Conservation (phyloP, 2,113 vertebrate species). For the Todiramphus saurophagus region DNA sequence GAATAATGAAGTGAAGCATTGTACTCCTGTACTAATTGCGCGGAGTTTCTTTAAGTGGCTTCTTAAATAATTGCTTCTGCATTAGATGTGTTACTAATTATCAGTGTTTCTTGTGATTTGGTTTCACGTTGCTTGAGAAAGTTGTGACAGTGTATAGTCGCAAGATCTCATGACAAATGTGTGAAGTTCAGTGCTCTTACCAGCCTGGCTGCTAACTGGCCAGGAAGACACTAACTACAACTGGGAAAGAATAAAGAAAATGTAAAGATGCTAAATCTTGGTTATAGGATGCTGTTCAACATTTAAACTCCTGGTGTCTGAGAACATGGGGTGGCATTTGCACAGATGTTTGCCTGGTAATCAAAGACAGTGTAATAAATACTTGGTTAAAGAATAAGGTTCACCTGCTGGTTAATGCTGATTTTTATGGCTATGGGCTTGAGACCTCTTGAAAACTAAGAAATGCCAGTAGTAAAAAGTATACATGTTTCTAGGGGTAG, state of each 20-base stretch:
- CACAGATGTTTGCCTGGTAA: not conserved
- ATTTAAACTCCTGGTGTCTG: not conserved
- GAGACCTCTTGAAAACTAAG: not conserved
- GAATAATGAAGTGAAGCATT: not conserved
- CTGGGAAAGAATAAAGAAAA: not conserved
- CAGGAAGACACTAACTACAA: not conserved
- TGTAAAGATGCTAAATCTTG: not conserved
- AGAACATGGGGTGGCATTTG: not conserved
- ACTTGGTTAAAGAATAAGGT: not conserved
- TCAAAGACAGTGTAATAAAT: not conserved
- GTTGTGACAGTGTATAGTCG: not conserved
- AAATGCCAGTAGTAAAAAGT: not conserved
- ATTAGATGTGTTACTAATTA: not conserved
- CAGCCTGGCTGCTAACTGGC: not conserved
- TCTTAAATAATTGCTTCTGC: not conserved
- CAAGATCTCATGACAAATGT: not conserved
- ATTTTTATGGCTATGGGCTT: not conserved
- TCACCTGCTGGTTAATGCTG: not conserved
- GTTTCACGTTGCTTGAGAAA: not conserved
- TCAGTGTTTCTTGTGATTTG: not conserved
- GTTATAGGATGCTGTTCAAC: not conserved
- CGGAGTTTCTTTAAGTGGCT: not conserved
- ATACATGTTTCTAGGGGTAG: not conserved
- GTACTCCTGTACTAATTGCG: not conserved
- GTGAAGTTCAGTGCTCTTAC: not conserved